Percentiles rank a stretch among this genome's conserved stretches.
These are phyloP conservation scores for Moxostoma hubbsi DNA, from an alignment of 2,797 vertebrate species.

Conservation along the genomic window DNA sequence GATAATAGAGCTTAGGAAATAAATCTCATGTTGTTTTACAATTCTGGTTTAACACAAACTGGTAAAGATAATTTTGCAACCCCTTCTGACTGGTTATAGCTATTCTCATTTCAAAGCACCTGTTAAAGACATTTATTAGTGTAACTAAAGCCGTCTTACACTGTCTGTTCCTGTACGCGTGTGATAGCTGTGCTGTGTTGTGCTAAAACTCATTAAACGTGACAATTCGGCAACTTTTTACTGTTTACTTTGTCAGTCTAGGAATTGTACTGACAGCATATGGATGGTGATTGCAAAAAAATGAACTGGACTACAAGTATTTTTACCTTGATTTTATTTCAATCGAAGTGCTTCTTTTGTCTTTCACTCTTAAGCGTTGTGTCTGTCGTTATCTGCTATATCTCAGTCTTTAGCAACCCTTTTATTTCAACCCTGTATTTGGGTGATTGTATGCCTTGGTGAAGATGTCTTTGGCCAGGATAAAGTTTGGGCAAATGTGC, in stretches of 20 bases:
- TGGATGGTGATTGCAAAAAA: background rate
- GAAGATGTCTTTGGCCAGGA: conserved; percentile 1
- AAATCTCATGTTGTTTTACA: conserved; percentile 69
- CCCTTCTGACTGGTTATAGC: conserved; percentile 63
- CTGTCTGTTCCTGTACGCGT: conserved; percentile 74
- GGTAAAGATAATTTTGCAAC: conserved; percentile 78
- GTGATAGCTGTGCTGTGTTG: conserved; percentile 80
- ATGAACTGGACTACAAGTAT: conserved; percentile 7
- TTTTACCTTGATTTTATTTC: background rate
- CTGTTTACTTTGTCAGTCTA: conserved; percentile 45
- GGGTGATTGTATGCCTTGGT: background rate
- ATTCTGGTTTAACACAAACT: conserved; percentile 63
- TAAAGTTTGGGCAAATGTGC: background rate
- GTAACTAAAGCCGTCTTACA: conserved; percentile 62
- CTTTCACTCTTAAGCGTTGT: background rate
- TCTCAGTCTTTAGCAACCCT: too few species aligned
- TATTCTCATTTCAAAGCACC: background rate
- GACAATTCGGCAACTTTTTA: conserved; percentile 83
- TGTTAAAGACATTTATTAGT: conserved; percentile 43
- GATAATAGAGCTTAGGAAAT: conserved; percentile 70
- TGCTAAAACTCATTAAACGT: conserved; percentile 70
- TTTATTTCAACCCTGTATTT: background rate
- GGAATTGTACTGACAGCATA: background rate
- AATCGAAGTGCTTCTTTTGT: background rate
- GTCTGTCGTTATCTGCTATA: too few species aligned